Percentiles rank a stretch among this genome's conserved stretches.
Conservation (phyloP, 2,888 invertebrate genomes). For the Boloria selene region DNA sequence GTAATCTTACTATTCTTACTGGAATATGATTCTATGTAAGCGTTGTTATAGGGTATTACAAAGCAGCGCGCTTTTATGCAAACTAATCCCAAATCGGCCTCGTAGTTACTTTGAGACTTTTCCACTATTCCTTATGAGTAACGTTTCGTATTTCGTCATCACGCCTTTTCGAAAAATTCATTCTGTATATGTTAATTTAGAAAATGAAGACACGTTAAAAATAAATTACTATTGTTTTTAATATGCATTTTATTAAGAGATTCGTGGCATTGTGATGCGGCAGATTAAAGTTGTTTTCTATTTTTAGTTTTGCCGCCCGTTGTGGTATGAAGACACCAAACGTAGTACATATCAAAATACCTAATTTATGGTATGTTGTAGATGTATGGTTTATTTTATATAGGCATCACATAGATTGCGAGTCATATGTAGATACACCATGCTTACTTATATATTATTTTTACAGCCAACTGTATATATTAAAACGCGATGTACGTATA, state of each 20-base stretch:
- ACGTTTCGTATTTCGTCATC: no score
- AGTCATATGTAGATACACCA: conserved; percentile 51
- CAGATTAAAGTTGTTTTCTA: conserved; percentile 51
- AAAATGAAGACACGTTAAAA: conserved; percentile 37
- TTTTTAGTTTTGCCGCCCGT: conserved; percentile 78
- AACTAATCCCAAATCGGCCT: no score
- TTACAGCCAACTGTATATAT: conserved; percentile 3
- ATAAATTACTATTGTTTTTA: conserved; percentile 40
- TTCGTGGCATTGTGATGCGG: conserved; percentile 21
- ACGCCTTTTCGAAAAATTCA: not conserved
- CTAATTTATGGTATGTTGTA: conserved; percentile 58
- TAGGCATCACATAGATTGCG: conserved; percentile 50
- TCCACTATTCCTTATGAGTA: no score
- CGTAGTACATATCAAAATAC: conserved; percentile 46
- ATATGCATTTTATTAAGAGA: conserved; percentile 42
- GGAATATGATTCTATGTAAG: no score
- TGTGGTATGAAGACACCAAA: conserved; percentile 67
- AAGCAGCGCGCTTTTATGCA: no score
- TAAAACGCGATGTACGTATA: not conserved
- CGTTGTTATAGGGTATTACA: no score
- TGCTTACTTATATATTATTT: conserved; percentile 20
- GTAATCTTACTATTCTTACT: no score
- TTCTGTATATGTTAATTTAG: conserved; percentile 40
- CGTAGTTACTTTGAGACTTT: no score
- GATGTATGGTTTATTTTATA: conserved; percentile 45